Base-by-base conservation (phyloP, 2,888 invertebrate genomes). In the Mamestra brassicae region DNA sequence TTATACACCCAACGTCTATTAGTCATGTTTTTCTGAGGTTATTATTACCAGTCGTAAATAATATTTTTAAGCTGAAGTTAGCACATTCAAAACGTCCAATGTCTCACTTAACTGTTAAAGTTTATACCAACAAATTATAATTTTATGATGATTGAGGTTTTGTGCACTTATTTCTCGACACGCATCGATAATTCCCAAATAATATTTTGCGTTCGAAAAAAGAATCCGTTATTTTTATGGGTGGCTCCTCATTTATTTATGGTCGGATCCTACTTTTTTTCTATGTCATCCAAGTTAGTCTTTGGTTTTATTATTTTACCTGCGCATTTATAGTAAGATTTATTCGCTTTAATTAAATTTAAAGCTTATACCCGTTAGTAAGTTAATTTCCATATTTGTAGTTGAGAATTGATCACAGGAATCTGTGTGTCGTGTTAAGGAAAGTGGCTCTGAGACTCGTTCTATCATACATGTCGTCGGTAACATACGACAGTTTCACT, bases 401-500 rank as follows among this genome's bases (percentile, higher is more conserved):
- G 62, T 61, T 71, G 34, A 74, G 66, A 75, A 72, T 73, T 66
- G 76, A 70, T 76, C 58, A 60, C 70, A 76, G 76, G 79, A 80
- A 77, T 86, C 76, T 69, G 52, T 81, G 65, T 80, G 74, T 83
- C 76, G 67, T 64, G 78, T 78, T 83, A 82, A 82, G 80, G 88
- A 88, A 88, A 88, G 88, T 88, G 78, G 87, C 83, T 78, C 11
- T 38, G 52, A 77, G 81, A 88, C 83, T 71, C 66, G 88, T 85
- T 88, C 79, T 75, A 81, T 85, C 87, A 88, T 81, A 86, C 71
- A 70, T 73, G 75, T 71, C 52, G 75, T 71, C 45, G 80, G 78
- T 81, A 66, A 85, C 71, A 57, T 80, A 85, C 81, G 80, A 83
- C 77, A 88, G 83, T 89, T 89, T 89, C 89, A 87, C 89, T 87